Conservation (phyloP, 2,113 vertebrate species). For the Notiomystis cincta region DNA sequence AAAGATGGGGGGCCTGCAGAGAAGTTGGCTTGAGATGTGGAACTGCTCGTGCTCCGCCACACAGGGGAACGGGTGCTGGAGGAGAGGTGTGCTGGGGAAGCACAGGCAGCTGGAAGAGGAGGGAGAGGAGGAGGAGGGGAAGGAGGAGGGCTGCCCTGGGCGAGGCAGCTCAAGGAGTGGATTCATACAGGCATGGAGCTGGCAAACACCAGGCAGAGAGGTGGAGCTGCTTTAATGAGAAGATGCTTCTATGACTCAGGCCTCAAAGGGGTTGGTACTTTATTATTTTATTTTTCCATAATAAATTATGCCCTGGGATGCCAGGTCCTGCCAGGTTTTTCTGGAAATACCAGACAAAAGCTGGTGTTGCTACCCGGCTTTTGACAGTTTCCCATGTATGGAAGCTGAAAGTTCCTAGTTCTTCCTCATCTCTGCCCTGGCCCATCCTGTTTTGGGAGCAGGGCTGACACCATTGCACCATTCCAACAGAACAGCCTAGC, state of each 20-base stretch:
- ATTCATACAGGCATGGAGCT: conserved; percentile 22
- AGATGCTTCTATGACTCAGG: conserved; percentile 73
- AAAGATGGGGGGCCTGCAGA: not conserved
- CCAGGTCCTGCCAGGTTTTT: conserved; percentile 68
- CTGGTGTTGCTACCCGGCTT: conserved; percentile 58
- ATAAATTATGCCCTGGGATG: conserved; percentile 70
- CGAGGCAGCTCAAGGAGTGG: conserved; percentile 4
- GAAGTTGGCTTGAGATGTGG: not conserved
- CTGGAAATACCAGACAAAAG: conserved; percentile 69
- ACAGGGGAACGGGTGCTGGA: not conserved
- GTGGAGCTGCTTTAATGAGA: conserved; percentile 73
- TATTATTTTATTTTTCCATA: conserved; percentile 78
- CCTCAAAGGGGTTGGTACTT: conserved; percentile 73
- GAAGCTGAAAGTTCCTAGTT: conserved; percentile 14
- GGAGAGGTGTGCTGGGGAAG: not conserved
- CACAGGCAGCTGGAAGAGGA: not conserved
- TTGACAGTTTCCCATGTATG: conserved; percentile 57
- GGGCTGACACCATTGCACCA: not conserved
- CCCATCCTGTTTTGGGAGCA: not conserved
- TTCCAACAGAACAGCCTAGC: not conserved
- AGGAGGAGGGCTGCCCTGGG: not conserved
- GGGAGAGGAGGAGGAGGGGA: not conserved
- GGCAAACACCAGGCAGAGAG: conserved; percentile 56
- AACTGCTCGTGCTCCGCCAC: not conserved
- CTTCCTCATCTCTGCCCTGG: not conserved